phyloP scores from a whole-genome alignment of 2,797 vertebrate species.

The Sebastiscus albofasciatus region DNA sequence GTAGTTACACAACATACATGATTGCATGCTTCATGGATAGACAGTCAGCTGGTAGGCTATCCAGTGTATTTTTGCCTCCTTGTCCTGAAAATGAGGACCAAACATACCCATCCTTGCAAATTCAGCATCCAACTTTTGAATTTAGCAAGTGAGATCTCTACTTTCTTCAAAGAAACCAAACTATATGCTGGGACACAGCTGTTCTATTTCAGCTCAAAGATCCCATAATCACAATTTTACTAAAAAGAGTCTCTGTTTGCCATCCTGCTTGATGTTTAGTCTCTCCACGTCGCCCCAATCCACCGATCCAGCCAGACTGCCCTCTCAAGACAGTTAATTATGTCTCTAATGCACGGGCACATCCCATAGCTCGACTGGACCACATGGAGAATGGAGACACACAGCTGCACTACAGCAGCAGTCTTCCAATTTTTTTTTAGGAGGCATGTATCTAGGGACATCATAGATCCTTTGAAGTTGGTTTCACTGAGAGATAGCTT shows the following conservation, averaged over 20 bases:
- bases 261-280: constrained; percentile 34
- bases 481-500: neutral
- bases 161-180: constrained; percentile 7
- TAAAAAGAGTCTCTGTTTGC: constrained; percentile 25
- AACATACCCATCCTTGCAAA: neutral
- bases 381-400: constrained; percentile 42
- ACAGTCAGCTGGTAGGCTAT: neutral
- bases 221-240: constrained; percentile 42
- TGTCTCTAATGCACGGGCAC: constrained; percentile 53
- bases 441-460: constrained; percentile 14
- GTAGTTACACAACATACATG: neutral
- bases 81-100: neutral
- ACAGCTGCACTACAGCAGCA: constrained; percentile 43
- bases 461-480: constrained; percentile 14
- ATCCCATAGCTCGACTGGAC: constrained; percentile 44
- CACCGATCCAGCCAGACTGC: constrained; percentile 19
- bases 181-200: constrained; percentile 12
- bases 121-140: neutral
- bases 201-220: constrained; percentile 38
- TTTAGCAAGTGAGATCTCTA: neutral
- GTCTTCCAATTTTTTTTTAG: constrained; percentile 3
- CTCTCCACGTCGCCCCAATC: constrained; percentile 27
- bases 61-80: neutral
- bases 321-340: constrained; percentile 60
- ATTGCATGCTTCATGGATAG: neutral